phyloP scores from a whole-genome alignment of 2,797 vertebrate genomes.

The Hybognathus amarus region DNA sequence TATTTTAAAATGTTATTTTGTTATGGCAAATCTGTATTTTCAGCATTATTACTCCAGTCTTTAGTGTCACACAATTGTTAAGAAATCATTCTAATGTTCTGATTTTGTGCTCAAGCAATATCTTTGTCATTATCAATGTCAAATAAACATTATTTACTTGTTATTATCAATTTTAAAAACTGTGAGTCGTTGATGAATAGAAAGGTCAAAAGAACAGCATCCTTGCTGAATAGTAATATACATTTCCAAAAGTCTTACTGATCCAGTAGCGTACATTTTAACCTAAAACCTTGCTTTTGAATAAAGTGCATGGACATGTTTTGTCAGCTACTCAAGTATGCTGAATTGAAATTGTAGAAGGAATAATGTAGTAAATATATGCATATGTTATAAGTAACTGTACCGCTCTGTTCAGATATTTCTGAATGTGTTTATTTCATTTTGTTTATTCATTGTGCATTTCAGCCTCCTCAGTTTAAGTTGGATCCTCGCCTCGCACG shows the following conservation, averaged over 20 bases:
- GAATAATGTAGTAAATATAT: not conserved
- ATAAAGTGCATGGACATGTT: not conserved
- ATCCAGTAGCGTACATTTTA: not conserved
- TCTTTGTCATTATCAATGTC: not conserved
- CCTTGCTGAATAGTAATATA: not conserved
- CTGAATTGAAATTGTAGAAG: not conserved
- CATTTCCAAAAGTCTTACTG: not conserved
- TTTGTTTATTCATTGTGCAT: constrained; percentile 28
- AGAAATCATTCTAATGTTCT: not conserved
- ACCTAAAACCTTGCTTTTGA: not conserved
- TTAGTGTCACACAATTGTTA: not conserved
- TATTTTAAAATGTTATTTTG: not conserved
- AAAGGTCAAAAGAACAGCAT: not conserved
- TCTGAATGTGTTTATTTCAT: not conserved
- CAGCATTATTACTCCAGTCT: not conserved
- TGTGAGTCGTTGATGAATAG: not conserved
- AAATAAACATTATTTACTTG: not conserved
- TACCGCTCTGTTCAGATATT: not conserved
- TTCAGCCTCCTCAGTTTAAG: constrained; percentile 96
- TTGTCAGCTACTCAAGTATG: not conserved
- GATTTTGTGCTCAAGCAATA: not conserved
- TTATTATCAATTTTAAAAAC: not conserved
- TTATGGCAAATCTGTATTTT: not conserved
- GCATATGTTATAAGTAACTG: not conserved
- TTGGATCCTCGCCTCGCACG: constrained; percentile 94